Evolutionary conservation across 2,888 invertebrate species (phyloP), one percentile per base, ranked within the genome.

Genomic region (Plagodis pulveraria): DNA sequence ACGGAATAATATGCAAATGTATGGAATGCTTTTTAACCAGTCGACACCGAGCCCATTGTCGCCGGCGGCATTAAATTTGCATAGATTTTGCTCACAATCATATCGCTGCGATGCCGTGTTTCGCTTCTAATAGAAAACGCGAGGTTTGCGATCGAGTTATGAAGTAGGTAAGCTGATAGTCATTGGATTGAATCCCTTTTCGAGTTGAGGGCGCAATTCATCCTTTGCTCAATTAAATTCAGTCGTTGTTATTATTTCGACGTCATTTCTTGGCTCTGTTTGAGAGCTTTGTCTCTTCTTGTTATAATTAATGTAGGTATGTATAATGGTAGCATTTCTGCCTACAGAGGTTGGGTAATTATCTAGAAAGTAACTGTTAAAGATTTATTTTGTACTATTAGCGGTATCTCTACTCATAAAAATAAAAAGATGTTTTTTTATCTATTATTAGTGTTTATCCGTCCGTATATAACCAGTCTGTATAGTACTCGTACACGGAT

Each of bases 1-100:
- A 53, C 41, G 53, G 46, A 55, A 55, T 55, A 62, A 63, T 59
- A 57, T 62, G 58, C 45, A 53, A 59, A 57, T 65, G 50, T 63
- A 53, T 54, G 50, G 53, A 62, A 59, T 56, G 59, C 52, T 59
- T 65, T 58, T 50, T 60, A 57, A 59, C 51, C 52, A 56, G 56
- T 50, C 62, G 53, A 58, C 58, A 50, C 43, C 41, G 56, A 56
- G 41, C 45, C 50, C 52, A 56, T 53, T 52, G 60, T 56, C 60
- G 45, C 60, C 44, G 52, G 11, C 46, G 54, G 54, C 56, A 42
- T 51, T 51, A 45, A 33, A 60, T 60, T 60, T 60, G 50, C 60
- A 56, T 60, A 52, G 52, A 60, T 50, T 60, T 46, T 49, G 49
- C 52, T 60, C 32, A 60, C 60, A 56, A 52, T 56, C 41, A 53